Conservation (phyloP, 2,888 invertebrate genomes). For the Meganola albula region DNA sequence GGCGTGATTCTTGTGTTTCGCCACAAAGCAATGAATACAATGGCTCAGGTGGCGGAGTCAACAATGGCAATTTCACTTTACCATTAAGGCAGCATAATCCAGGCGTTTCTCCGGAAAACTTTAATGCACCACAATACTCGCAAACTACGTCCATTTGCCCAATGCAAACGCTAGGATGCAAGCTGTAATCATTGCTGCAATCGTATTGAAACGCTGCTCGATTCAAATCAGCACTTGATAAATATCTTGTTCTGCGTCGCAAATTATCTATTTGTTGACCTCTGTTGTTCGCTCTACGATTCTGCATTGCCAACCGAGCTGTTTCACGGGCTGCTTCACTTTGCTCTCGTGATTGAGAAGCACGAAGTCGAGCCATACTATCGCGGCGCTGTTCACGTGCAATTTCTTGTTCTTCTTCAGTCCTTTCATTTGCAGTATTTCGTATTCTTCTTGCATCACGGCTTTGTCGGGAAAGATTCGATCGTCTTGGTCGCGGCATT, state of each 20-base stretch:
- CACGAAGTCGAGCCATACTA: conserved; percentile 31
- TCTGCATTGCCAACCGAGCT: conserved; percentile 31
- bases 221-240: too few relatives aligned
- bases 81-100: too few relatives aligned
- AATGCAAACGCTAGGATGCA: too few relatives aligned
- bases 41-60: conserved; percentile 28
- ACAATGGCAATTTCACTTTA: too few relatives aligned
- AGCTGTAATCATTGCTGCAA: too few relatives aligned
- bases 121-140: too few relatives aligned
- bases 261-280: too few relatives aligned
- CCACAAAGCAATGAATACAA: conserved; percentile 28
- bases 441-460: conserved; percentile 29
- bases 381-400: conserved; percentile 28
- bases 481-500: too few relatives aligned
- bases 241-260: too few relatives aligned
- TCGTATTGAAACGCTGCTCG: too few relatives aligned
- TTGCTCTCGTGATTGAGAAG: conserved; percentile 31
- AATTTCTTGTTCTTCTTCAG: conserved; percentile 27
- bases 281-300: conserved; percentile 22
- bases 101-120: too few relatives aligned
- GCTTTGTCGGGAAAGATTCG: conserved; percentile 32
- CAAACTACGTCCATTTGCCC: too few relatives aligned
- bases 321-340: conserved; percentile 36
- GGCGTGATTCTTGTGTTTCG: conserved; percentile 33
- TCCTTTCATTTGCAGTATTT: conserved; percentile 24